Evolutionary conservation across 2,888 invertebrate species (phyloP), one percentile per base, ranked within the genome.

Genomic region (Calameuta pallipes): DNA sequence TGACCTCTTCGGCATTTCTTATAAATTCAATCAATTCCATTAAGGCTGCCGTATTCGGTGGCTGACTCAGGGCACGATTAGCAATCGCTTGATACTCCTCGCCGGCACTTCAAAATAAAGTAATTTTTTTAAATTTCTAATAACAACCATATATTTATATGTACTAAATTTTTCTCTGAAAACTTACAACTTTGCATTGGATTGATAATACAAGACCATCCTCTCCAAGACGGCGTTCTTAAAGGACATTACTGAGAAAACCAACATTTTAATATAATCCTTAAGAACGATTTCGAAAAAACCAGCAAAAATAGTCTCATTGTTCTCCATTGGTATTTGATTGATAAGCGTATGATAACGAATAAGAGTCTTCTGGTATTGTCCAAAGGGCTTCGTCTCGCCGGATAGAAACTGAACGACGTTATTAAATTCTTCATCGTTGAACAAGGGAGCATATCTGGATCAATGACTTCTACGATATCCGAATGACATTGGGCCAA

Each of bases 231-330:
- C 90, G 77, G 94, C 94, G 77, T 94, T 94, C 82, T 95, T 94
- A 80, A 97, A 93, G 78, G 93, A 93, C 37, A 95, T 94, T 0
- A 97, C 95, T 74, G 96, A 93, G 23, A 92, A 92, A 15, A 96
- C 94, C 79, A 98, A 90, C 0, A 95, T 93, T 36, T 93, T 93
- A 75, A 98, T 95, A 73, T 98, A 93, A 76, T 96, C 95, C 75
- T 94, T 94, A 76, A 97, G 94, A 90, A 96, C 95, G 90, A 98
- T 95, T 89, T 96, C 95, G 89, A 96, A 98, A 92, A 98, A 94
- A 6, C 97, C 98, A 86, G 96, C 95, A 30, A 95, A 94, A 35
- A 96, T 93, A 0, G 95, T 95, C 82, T 95, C 94, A 81, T 95
- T 94, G 73, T 88, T 92, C 85, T 92, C 85, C 75, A 92, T 80